phyloP scores from a whole-genome alignment of 1,140 invertebrate species.

The Scylla paramamosain region DNA sequence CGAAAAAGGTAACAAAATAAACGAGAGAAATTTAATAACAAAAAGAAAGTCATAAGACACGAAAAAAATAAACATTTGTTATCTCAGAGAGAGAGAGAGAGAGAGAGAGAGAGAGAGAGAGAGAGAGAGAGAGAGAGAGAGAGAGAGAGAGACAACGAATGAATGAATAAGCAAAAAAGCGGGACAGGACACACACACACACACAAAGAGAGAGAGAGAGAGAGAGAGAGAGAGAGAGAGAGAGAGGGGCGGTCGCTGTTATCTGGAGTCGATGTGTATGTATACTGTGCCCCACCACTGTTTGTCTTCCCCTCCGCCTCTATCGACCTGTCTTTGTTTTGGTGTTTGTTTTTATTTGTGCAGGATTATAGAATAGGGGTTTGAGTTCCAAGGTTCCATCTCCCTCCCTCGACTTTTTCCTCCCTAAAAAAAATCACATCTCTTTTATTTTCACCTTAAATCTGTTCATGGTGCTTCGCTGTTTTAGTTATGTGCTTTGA shows the following conservation, averaged over 20 bases:
- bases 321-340: too few relatives aligned
- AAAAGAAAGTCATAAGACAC: neutral
- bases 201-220: too few relatives aligned
- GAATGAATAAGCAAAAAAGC: neutral
- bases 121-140: neutral
- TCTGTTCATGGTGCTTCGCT: neutral
- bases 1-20: neutral
- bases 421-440: too few relatives aligned
- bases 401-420: too few relatives aligned
- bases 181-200: neutral
- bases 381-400: too few relatives aligned
- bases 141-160: neutral
- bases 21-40: too few relatives aligned
- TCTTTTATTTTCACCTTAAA: neutral
- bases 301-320: too few relatives aligned
- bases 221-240: neutral
- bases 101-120: neutral
- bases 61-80: neutral
- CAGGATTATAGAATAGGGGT: too few relatives aligned
- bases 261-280: too few relatives aligned
- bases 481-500: neutral
- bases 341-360: too few relatives aligned
- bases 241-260: neutral
- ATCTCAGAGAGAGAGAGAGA: constrained; percentile 17
- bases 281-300: too few relatives aligned